These are phyloP conservation scores for Pachypsylla venusta DNA, from an alignment of 1,140 invertebrate species.

Conservation along the genomic window DNA sequence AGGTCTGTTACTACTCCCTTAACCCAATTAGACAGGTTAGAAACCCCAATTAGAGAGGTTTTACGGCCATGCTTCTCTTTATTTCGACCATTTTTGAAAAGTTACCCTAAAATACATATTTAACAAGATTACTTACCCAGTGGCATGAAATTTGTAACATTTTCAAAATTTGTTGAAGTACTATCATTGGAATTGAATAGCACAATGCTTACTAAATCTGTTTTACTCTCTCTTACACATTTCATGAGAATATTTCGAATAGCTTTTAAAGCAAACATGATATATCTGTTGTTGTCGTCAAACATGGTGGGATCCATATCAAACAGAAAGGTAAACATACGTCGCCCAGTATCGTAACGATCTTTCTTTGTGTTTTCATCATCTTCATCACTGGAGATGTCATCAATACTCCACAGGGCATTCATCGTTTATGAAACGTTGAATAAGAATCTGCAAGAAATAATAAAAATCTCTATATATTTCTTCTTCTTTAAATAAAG, in stretches of 20 bases:
- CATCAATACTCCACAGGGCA: not conserved
- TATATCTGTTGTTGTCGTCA: not conserved
- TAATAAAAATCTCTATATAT: too few relatives aligned
- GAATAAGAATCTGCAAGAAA: too few relatives aligned
- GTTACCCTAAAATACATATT: too few relatives aligned
- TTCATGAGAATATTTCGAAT: not conserved
- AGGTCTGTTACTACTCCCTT: too few relatives aligned
- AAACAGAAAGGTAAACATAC: not conserved
- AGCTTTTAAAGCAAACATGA: not conserved
- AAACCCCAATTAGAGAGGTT: too few relatives aligned
- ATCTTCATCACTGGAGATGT: slow-evolving; percentile 6
- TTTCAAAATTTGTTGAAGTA: slow-evolving; percentile 3
- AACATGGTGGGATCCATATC: not conserved
- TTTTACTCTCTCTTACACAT: slow-evolving; percentile 1
- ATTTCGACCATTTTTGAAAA: too few relatives aligned
- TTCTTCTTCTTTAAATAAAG: too few relatives aligned
- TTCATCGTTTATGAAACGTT: too few relatives aligned
- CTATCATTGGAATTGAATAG: slow-evolving; percentile 6
- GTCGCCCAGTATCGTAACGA: not conserved
- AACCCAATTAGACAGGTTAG: too few relatives aligned
- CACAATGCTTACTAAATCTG: not conserved
- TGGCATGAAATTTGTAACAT: slow-evolving; percentile 1
- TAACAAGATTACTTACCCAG: too few relatives aligned
- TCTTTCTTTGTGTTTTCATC: not conserved
- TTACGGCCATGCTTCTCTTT: too few relatives aligned